Evolutionary conservation across 2,797 vertebrate genomes (phyloP), one percentile per base, ranked within the genome.

Genomic region (Numenius phaeopus): DNA sequence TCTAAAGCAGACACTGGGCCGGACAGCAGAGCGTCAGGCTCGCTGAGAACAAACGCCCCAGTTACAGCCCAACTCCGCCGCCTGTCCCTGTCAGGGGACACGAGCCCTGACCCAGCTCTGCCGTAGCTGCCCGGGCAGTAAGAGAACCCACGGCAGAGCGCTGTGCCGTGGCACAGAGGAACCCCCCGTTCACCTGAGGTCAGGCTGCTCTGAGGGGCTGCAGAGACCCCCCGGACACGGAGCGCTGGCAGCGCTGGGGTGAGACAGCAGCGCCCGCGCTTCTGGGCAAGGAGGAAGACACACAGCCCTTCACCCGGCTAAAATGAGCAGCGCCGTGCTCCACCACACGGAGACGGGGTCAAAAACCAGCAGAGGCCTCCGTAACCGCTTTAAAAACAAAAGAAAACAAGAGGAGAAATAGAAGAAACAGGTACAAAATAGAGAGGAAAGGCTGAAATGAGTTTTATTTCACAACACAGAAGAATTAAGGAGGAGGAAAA

Each of bases 391-490:
- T 69, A 58, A 91, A 87, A 85, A 4, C 7, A 55, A 64, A 34
- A 37, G 39, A 47, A 55, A 79, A 59, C 14, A 66, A 37, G 20
- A 90, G 12, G 17, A 91, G 21, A 91, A 93, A 82, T 5, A 84
- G 58, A 94, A 94, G 26, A 95, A 96, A 67, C 23, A 20, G 44
- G 40, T 82, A 89, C 93, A 66, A 97, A 89, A 67, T 40, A 91
- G 44, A 94, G 59, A 93, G 37, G 80, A 96, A 96, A 95, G 86
- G 59, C 64, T 82, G 88, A 96, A 97, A 93, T 77, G n/a, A 83
- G 84, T 96, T 97, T 96, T 96, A 95, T 95, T 95, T 91, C 90
- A 85, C 65, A 90, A 95, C 91, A 93, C 57, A 91, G 81, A 85
- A 94, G 32, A 91, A 58, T 91, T 85, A 76, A 87, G 71, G 75